A percentile compares a stretch with the other conserved stretches of the same genome.
These are phyloP conservation scores for Halocynthia aurantium DNA, from an alignment of 23 tunicate species.

Conservation along the genomic window DNA sequence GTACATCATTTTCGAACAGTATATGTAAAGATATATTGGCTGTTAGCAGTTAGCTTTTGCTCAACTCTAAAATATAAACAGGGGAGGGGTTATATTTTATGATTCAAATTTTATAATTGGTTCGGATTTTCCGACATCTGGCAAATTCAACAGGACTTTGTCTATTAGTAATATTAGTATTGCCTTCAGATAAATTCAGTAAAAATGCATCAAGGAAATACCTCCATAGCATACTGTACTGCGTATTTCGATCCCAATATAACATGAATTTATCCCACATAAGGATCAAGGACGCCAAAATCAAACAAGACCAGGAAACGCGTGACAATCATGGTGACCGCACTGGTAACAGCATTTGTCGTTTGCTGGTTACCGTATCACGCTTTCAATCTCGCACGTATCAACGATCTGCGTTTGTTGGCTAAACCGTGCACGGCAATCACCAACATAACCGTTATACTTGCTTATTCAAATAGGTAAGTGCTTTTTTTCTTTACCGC, in stretches of 20 bases:
- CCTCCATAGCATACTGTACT: too few relatives aligned
- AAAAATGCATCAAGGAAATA: too few relatives aligned
- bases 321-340: slow-evolving; percentile 78
- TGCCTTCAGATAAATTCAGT: too few relatives aligned
- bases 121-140: too few relatives aligned
- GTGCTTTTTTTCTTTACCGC: background rate
- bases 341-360: slow-evolving; percentile 63
- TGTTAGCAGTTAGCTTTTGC: too few relatives aligned
- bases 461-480: slow-evolving; percentile 83
- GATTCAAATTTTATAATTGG: too few relatives aligned
- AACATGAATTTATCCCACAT: background rate
- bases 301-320: slow-evolving; percentile 74
- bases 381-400: slow-evolving; percentile 52
- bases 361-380: slow-evolving; percentile 96
- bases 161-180: too few relatives aligned
- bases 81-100: too few relatives aligned
- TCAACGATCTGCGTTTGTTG: slow-evolving; percentile 37
- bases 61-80: too few relatives aligned
- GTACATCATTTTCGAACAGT: too few relatives aligned
- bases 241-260: background rate
- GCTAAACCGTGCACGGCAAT: slow-evolving; percentile 17
- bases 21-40: too few relatives aligned
- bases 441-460: slow-evolving; percentile 24
- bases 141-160: too few relatives aligned
- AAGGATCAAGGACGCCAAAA: slow-evolving; percentile 53